A percentile compares a stretch with the other conserved stretches of the same genome.
Evolutionary conservation across 2,888 invertebrate species (phyloP).

Genomic region (Heliconius charithonia): DNA sequence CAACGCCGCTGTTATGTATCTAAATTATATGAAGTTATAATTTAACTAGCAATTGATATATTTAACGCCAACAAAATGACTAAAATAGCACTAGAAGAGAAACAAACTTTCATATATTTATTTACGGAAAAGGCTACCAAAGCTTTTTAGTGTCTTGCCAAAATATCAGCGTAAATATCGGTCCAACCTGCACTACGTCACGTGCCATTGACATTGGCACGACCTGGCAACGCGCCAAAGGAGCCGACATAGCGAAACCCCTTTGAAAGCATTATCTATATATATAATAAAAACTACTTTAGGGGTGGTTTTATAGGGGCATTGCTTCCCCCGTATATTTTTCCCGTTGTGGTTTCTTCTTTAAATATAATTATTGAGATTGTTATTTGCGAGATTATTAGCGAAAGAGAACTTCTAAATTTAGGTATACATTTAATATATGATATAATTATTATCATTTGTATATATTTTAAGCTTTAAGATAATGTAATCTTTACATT

Average conservation of each 20-base stretch:
- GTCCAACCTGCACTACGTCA: constrained; percentile 38
- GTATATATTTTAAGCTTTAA: no score
- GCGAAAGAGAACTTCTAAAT: not conserved
- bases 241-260: constrained; percentile 42
- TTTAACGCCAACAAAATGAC: no score
- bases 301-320: constrained; percentile 18
- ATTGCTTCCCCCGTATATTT: constrained; percentile 3
- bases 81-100: not conserved
- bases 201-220: constrained; percentile 74
- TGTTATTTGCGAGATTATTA: not conserved
- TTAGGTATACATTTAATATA: not conserved
- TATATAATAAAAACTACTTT: constrained; percentile 13
- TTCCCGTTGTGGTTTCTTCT: constrained; percentile 5
- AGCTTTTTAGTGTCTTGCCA: constrained; percentile 7
- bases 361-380: not conserved
- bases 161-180: constrained; percentile 22
- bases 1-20: no score
- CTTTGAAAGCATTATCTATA: constrained; percentile 14
- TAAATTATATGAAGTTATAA: no score
- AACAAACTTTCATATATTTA: constrained; percentile 7
- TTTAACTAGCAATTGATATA: no score
- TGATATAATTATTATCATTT: no score
- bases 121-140: not conserved
- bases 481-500: no score
- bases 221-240: constrained; percentile 58